phyloP scores from a whole-genome alignment of 2,888 invertebrate species.

The Drosophila neoperkinsi region DNA sequence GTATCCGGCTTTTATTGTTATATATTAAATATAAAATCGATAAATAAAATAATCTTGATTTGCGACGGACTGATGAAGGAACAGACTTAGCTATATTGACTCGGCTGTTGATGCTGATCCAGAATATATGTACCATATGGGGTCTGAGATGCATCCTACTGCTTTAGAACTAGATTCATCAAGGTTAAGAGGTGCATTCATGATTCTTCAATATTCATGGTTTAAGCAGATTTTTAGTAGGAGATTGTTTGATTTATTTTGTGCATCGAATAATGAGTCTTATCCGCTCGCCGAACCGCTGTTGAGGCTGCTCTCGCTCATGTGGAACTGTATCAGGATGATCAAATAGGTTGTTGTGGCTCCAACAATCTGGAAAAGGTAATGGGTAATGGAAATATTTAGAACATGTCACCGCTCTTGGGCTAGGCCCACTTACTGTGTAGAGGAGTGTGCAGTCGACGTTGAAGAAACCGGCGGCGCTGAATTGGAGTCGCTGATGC shows the following conservation, averaged over 20 bases:
- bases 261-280: background rate
- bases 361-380: conserved; percentile 83
- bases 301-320: conserved; percentile 68
- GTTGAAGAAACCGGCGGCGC: conserved; percentile 85
- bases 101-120: no score
- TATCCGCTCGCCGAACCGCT: conserved; percentile 4
- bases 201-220: background rate
- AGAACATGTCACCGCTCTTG: background rate
- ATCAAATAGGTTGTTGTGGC: conserved; percentile 85
- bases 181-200: background rate
- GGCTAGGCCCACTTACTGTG: conserved; percentile 78
- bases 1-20: background rate
- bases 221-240: background rate
- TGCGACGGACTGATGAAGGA: background rate
- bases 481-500: conserved; percentile 85
- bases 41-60: background rate
- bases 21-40: background rate
- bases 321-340: conserved; percentile 85
- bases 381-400: conserved; percentile 5
- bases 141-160: background rate
- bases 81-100: background rate
- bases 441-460: conserved; percentile 85
- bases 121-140: background rate
- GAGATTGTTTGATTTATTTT: background rate
- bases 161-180: background rate